Base-by-base conservation (phyloP, 2,113 vertebrate species). In the Propithecus coquereli region DNA sequence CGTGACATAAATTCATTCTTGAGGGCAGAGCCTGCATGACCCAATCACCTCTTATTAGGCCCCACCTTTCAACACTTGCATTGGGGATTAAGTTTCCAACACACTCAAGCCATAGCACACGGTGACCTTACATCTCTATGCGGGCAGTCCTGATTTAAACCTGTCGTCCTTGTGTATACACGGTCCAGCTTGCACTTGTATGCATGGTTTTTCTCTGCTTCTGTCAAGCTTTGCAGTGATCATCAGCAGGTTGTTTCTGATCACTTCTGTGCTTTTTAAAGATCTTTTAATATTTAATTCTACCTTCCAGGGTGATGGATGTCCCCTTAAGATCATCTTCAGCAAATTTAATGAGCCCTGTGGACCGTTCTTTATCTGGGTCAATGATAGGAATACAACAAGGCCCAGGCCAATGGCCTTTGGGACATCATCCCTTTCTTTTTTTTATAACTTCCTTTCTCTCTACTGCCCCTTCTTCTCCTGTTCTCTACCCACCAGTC, bases 81-180 rank as follows among this genome's bases (percentile, higher is more conserved):
- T 40, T 71, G 50, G 43, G 30, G 27, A 34, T 65, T 50, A 54
- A 45, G 12, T 74, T 18, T 40, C 34, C 45, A 63, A 40, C 34
- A 52, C 43, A 63, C n/a, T 40, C 13, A 82, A 63, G 54, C 32
- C 45, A 32, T 4, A 8, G n/a, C 27, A 74, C 27, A n/a, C 9
- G 3, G 4, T 79, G 37, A 20, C 34, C 27, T 71, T 25, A 25
- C 0, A 4, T 23, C 37, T 20, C 11, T 81, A 0, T 74, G 34
- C 16, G 40, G 50, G 47, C 6, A 50, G 13, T 54, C 32, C 25
- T 70, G 11, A 32, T 27, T 43, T 32, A 45, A 40, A 50, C 43
- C 14, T n/a, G 8, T 25, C 77, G 30, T 37, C 13, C 2, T 4
- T 74, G 10, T 14, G 43, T 70, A 16, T 83, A 52, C 43, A 27